Percentiles rank a stretch among this genome's conserved stretches.
phyloP scores from a whole-genome alignment of 1,140 invertebrate genomes.

The Olivierus martensii region DNA sequence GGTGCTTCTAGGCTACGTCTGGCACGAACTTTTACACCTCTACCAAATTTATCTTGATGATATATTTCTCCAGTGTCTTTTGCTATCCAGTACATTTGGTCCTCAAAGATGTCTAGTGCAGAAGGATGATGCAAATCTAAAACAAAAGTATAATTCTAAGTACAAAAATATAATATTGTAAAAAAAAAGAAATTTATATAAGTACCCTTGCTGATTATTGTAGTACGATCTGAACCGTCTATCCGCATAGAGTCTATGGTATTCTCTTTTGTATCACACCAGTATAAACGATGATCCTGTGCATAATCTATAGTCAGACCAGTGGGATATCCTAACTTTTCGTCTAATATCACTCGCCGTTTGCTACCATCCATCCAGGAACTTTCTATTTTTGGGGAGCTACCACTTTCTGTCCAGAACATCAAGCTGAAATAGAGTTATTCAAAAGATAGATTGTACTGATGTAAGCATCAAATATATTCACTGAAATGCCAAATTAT shows the following conservation, averaged over 20 bases:
- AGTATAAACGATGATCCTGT: conserved; percentile 79
- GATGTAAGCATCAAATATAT: too few relatives aligned
- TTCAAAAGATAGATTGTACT: too few relatives aligned
- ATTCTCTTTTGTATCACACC: conserved; percentile 89
- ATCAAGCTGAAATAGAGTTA: conserved; percentile 54
- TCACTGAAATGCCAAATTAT: too few relatives aligned
- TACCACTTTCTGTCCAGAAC: conserved; percentile 78
- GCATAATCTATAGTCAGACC: conserved; percentile 80
- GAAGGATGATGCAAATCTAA: conserved; percentile 47
- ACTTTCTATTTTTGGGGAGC: conserved; percentile 49
- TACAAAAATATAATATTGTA: too few relatives aligned
- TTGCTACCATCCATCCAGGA: conserved; percentile 93
- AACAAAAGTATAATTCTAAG: conserved; percentile 9
- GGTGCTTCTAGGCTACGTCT: conserved; percentile 58
- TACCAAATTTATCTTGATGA: conserved; percentile 86
- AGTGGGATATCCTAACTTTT: conserved; percentile 61
- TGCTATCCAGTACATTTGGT: conserved; percentile 71
- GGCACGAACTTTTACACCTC: conserved; percentile 71
- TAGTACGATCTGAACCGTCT: conserved; percentile 66
- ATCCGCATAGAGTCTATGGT: conserved; percentile 76
- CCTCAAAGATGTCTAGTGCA: conserved; percentile 85
- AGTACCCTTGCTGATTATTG: too few relatives aligned
- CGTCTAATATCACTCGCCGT: conserved; percentile 58
- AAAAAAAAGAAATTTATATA: too few relatives aligned
- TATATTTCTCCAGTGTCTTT: conserved; percentile 66